These are phyloP conservation scores for Odontomachus brunneus DNA, from an alignment of 1,140 invertebrate species.

Conservation along the genomic window DNA sequence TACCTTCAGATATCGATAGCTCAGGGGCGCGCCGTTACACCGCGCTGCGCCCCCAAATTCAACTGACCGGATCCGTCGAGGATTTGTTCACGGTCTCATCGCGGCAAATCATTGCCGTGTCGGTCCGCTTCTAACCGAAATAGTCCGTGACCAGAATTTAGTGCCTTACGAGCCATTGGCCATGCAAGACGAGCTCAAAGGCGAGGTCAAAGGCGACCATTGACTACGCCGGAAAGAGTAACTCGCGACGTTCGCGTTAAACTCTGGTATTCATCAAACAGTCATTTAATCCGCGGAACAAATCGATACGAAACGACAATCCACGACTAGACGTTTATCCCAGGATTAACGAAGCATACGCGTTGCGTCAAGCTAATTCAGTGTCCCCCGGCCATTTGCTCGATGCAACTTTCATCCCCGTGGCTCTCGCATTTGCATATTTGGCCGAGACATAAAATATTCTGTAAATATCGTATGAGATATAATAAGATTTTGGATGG, in stretches of 20 bases:
- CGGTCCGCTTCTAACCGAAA: slow-evolving; percentile 50
- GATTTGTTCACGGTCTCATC: slow-evolving; percentile 27
- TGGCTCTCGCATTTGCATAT: no score
- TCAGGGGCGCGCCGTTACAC: slow-evolving; percentile 1
- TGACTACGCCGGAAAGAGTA: slow-evolving; percentile 33
- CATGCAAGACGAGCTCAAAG: slow-evolving; percentile 43
- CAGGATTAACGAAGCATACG: not conserved
- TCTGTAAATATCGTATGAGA: no score
- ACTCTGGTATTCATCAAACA: not conserved
- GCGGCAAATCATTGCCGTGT: slow-evolving; percentile 52
- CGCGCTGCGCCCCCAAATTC: not conserved
- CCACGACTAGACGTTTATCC: not conserved
- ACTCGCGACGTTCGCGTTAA: slow-evolving; percentile 29
- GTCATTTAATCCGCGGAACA: slow-evolving; percentile 15
- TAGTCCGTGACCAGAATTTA: slow-evolving; percentile 57
- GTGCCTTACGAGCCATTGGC: slow-evolving; percentile 43
- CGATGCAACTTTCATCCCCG: no score
- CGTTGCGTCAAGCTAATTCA: not conserved
- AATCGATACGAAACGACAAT: not conserved
- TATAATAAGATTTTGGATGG: no score
- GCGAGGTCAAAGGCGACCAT: slow-evolving; percentile 12
- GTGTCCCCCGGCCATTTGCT: no score
- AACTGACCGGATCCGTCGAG: slow-evolving; percentile 31
- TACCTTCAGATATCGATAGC: slow-evolving; percentile 24
- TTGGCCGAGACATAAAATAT: no score